phyloP scores from a whole-genome alignment of 1,140 invertebrate genomes.

The Drosophila burlai region DNA sequence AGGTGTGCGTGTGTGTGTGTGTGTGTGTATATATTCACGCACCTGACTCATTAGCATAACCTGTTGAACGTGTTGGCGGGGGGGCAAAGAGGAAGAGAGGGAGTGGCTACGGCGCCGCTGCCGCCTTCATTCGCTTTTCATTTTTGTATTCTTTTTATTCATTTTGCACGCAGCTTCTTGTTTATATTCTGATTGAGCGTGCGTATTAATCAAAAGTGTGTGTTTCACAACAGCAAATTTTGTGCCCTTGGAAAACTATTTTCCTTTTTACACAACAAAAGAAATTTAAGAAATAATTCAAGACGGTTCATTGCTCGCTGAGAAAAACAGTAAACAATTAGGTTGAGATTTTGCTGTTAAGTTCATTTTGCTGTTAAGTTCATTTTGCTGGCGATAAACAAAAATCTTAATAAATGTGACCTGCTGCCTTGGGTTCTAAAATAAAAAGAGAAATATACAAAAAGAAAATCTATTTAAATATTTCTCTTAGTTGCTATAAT shows the following conservation, averaged over 20 bases:
- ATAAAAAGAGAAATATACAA: neutral
- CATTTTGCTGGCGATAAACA: neutral
- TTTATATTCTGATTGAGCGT: slow-evolving; percentile 30
- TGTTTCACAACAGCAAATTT: slow-evolving; percentile 19
- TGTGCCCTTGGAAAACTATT: slow-evolving; percentile 14
- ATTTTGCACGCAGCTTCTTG: slow-evolving; percentile 52
- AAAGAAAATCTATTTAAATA: neutral
- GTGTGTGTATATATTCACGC: slow-evolving; percentile 2
- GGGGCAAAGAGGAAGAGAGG: slow-evolving; percentile 20
- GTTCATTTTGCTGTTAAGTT: neutral
- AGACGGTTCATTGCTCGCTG: slow-evolving; percentile 1
- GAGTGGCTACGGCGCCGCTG: slow-evolving; percentile 16
- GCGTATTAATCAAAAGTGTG: slow-evolving; percentile 33
- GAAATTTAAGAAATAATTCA: neutral
- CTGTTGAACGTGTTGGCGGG: slow-evolving; percentile 61
- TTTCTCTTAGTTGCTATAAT: neutral
- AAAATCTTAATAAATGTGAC: neutral
- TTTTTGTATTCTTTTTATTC: slow-evolving; percentile 32
- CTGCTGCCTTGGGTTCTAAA: neutral
- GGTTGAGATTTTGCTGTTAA: neutral
- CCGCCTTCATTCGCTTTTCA: slow-evolving; percentile 36
- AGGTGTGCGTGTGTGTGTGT: neutral
- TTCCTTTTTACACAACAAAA: neutral
- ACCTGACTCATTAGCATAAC: slow-evolving; percentile 78
- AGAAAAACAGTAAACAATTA: slow-evolving; percentile 1